Evolutionary conservation across 1,140 invertebrate species (phyloP), one percentile per base, ranked within the genome.

Genomic region (Aphidius gifuensis): DNA sequence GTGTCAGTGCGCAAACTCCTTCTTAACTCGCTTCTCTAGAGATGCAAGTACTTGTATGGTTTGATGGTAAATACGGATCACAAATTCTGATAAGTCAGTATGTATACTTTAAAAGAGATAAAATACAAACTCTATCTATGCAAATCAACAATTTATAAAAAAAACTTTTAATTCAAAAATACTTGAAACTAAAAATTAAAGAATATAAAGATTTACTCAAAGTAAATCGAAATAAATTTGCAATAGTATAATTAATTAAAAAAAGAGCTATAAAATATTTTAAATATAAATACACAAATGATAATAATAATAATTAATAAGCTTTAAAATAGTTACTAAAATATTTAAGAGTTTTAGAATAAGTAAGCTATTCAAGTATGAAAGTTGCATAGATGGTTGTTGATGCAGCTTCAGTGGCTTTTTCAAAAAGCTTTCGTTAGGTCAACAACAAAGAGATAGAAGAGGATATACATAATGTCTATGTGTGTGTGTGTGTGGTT

Each of bases 1-100:
- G n/a, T 39, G 40, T 55, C 23, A 55, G 40, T 42, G 53, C 53
- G 53, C 53, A 55, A 55, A 55, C 53, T 55, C 53, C 53, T 55
- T 55, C 53, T 42, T 40, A 42, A 55, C 53, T 55, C n/a, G 40
- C 21, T 42, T 42, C 38, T 55, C 53, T 55, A 39, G 42, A 40
- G 39, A 55, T n/a, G 16, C 40, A 40, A 40, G 53, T 42, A 32
- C 2, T 16, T 38, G 16, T 42, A 42, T 55, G 53, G 43, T 38
- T 55, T 55, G 7, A 44, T 7, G 53, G 53, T 55, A 40, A 55
- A 55, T 16, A 55, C 39, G 53, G 53, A 55, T 55, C 39, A 55
- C 39, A 55, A 55, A 55, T 40, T 55, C 39, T 55, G 53, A 55
- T 55, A 55, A 55, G 53, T 55, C n/a, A 55, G 43, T 32, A 32